A percentile compares a stretch with the other conserved stretches of the same genome.
Evolutionary conservation across 2,888 invertebrate genomes (phyloP).

Genomic region (Xestia sexstrigata): DNA sequence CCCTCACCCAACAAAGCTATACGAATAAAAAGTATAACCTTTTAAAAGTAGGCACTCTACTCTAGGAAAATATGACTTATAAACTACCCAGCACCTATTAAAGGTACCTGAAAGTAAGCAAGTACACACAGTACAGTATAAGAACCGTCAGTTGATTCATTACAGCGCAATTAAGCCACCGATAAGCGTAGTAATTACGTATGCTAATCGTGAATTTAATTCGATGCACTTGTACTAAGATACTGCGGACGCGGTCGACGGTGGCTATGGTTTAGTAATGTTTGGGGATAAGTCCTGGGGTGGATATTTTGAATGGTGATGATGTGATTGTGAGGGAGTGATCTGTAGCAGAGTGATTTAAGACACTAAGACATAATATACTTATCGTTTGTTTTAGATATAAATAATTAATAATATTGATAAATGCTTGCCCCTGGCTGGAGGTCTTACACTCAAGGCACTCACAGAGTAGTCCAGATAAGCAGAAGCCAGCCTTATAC

Average conservation of each 20-base stretch:
- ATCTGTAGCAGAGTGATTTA: not conserved
- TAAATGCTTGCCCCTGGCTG: too few species aligned
- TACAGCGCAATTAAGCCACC: constrained; percentile 86
- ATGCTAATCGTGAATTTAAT: constrained; percentile 88
- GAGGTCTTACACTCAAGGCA: too few species aligned
- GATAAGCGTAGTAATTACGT: constrained; percentile 89
- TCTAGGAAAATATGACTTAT: not conserved
- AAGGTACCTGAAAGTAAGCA: constrained; percentile 26
- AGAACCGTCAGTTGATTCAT: constrained; percentile 81
- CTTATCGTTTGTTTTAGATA: too few species aligned
- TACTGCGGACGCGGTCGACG: constrained; percentile 59
- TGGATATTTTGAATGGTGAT: not conserved
- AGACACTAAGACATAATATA: too few species aligned
- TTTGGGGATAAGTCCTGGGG: constrained; percentile 8
- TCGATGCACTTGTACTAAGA: constrained; percentile 78
- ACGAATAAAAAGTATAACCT: too few species aligned
- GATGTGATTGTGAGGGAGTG: not conserved
- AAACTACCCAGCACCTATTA: not conserved
- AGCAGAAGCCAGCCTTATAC: too few species aligned
- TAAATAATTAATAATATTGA: too few species aligned
- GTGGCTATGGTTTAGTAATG: constrained; percentile 20
- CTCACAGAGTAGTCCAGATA: too few species aligned
- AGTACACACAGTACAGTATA: constrained; percentile 37
- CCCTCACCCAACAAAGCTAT: too few species aligned
- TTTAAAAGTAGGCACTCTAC: not conserved